These are phyloP conservation scores for Chamaetylas fuelleborni DNA, from an alignment of 2,113 vertebrate species.

Conservation along the genomic window DNA sequence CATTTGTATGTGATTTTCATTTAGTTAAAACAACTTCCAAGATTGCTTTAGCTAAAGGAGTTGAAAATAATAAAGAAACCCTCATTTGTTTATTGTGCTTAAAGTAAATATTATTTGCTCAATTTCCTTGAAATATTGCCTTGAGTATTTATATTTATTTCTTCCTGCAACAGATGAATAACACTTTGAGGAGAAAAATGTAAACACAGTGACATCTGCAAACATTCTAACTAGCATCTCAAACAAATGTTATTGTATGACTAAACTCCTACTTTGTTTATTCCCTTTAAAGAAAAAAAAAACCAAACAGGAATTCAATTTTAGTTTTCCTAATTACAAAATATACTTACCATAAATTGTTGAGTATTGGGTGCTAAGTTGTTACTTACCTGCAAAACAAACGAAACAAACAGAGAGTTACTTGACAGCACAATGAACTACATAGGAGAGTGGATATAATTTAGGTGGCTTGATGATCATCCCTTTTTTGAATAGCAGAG, in stretches of 20 bases:
- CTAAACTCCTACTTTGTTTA: background rate
- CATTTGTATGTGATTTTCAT: background rate
- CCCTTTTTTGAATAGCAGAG: background rate
- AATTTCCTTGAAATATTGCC: background rate
- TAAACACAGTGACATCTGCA: background rate
- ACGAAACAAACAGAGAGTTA: background rate
- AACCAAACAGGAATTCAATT: background rate
- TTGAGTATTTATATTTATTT: constrained; percentile 2
- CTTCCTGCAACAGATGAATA: background rate
- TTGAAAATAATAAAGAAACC: background rate
- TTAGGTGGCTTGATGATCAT: background rate
- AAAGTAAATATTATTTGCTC: background rate
- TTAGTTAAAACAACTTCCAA: background rate
- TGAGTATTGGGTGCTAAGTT: background rate
- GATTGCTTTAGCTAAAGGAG: background rate
- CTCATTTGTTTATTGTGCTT: background rate
- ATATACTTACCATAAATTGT: constrained; percentile 11
- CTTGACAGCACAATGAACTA: background rate
- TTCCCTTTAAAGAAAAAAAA: background rate
- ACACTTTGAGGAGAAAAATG: background rate
- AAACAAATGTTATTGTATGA: background rate
- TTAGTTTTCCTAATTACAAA: background rate
- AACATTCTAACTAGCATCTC: background rate
- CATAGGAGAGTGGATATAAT: background rate
- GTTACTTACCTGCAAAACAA: constrained; percentile 65